These are phyloP conservation scores for Enoplolaimus lenunculus DNA, from an alignment of 2,888 invertebrate species.

Conservation along the genomic window DNA sequence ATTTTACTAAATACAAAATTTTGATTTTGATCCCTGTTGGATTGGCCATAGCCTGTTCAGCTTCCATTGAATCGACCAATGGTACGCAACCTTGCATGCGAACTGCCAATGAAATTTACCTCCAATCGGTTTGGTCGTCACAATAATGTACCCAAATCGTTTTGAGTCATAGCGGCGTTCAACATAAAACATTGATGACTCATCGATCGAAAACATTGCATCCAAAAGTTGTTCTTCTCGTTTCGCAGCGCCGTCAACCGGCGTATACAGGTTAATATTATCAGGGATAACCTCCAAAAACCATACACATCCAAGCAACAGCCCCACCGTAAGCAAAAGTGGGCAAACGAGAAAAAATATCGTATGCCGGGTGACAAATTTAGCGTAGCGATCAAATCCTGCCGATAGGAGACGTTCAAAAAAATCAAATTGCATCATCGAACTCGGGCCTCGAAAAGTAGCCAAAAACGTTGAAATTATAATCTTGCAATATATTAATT, in stretches of 20 bases:
- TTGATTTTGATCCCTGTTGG: no score
- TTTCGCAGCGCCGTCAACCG: constrained; percentile 35
- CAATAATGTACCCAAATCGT: constrained; percentile 36
- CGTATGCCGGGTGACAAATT: constrained; percentile 24
- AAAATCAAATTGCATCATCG: constrained; percentile 10
- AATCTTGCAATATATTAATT: no score
- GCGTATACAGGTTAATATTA: constrained; percentile 37
- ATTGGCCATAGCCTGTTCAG: no score
- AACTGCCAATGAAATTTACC: constrained; percentile 26
- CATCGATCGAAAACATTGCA: constrained; percentile 35
- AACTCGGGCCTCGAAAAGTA: no score
- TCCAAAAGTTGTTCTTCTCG: constrained; percentile 32
- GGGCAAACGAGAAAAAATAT: constrained; percentile 34
- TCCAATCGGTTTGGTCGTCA: constrained; percentile 36
- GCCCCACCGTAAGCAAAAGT: constrained; percentile 28
- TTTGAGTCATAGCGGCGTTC: constrained; percentile 35
- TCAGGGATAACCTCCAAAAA: constrained; percentile 34
- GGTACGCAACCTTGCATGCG: no score
- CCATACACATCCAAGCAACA: constrained; percentile 32
- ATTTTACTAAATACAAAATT: no score
- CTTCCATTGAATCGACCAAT: no score
- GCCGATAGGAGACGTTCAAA: constrained; percentile 5
- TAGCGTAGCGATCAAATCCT: constrained; percentile 13
- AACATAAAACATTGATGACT: constrained; percentile 37
- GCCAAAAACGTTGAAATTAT: no score